Base-by-base conservation (phyloP, 2,888 invertebrate genomes). In the Sepiola atlantica region DNA sequence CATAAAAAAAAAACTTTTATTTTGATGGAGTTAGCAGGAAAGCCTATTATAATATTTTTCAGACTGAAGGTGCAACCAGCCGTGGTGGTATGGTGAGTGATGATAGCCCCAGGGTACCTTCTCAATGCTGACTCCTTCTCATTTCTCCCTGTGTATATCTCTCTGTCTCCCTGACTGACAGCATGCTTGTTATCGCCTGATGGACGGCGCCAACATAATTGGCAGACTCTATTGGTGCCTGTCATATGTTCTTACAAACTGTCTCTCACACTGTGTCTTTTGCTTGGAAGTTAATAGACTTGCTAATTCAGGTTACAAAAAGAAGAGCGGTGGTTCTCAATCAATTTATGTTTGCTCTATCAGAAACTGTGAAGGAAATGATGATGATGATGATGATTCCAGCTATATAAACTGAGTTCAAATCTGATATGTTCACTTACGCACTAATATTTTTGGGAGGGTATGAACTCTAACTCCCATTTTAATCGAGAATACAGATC, bases 11-110 rank as follows among this genome's bases (percentile, higher is more conserved):
- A 28, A 18, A n/a, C 16, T 77, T 77, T 77, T 32, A 57, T 32
- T 77, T 77, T 77, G 77, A n/a, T 77, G 77, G 77, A 77, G n/a
- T 77, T 77, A 77, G 77, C n/a, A 77, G 77, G 77, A 77, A 77
- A 77, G 77, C n/a, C n/a, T 77, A 77, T 77, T 77, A 77, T 77
- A 77, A 77, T 77, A 77, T 77, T 77, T 77, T 77, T 77, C 77
- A 77, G 77, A 77, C 77, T n/a, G 77, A 77, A 77, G 77, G 77
- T 77, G 77, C 77, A 77, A 77, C 77, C 77, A 77, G 77, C 77
- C 77, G 77, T 77, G 77, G 77, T 77, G 77, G 77, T n/a, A 77
- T 77, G 77, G 77, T 77, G 77, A 77, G 77, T 77, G 77, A n/a
- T 77, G 77, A 77, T 77, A 77, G 77, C 77, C 77, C n/a, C 77